Conservation (phyloP, 1,140 invertebrate species). For the Apis florea region DNA sequence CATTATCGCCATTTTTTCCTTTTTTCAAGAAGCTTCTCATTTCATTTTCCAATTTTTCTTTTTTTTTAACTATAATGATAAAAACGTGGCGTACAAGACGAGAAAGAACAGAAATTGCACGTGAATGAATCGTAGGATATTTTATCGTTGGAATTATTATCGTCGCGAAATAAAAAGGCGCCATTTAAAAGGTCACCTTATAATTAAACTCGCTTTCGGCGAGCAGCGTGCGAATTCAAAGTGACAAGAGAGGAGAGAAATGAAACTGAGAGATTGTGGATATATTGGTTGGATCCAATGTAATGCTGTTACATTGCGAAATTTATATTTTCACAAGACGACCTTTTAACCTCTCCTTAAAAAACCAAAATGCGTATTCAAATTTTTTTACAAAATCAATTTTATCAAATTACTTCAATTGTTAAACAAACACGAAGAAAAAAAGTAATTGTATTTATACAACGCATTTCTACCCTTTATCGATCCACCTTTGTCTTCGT, state of each 20-base stretch:
- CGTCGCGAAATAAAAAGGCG: neutral
- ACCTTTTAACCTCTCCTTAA: neutral
- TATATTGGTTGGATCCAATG: neutral
- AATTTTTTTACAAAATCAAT: neutral
- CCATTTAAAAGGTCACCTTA: constrained; percentile 5
- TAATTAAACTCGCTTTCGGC: neutral
- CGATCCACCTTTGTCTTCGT: neutral
- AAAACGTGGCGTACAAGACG: neutral
- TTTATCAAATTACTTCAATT: neutral
- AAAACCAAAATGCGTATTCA: neutral
- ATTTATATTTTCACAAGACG: neutral
- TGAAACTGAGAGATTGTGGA: too few species aligned
- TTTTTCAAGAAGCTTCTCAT: neutral
- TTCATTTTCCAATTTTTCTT: neutral
- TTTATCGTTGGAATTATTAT: too few species aligned
- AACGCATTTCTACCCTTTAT: neutral
- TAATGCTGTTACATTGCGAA: neutral
- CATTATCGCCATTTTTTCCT: neutral
- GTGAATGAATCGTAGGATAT: neutral
- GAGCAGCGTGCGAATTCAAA: neutral
- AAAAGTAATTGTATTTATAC: neutral
- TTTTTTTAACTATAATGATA: neutral
- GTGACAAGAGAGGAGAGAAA: neutral
- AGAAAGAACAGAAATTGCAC: neutral
- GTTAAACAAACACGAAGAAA: neutral